phyloP scores from a whole-genome alignment of 2,888 invertebrate species.

The Anthophora plumipes region DNA sequence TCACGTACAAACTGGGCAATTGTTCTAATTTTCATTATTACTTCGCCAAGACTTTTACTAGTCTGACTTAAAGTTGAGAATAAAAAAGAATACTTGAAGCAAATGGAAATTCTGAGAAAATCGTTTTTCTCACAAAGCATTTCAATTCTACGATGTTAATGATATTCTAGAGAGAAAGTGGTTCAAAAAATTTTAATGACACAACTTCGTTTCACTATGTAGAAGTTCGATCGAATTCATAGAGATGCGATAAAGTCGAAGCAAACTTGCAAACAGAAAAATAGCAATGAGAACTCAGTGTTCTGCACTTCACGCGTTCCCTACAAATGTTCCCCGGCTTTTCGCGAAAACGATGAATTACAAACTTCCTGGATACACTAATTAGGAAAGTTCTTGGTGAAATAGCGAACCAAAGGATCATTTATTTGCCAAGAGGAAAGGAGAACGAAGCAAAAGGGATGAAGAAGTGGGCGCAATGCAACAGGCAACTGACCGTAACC shows the following conservation, averaged over 20 bases:
- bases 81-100: background rate
- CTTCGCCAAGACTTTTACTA: background rate
- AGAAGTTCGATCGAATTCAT: background rate
- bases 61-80: background rate
- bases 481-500: constrained; percentile 43
- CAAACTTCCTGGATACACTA: constrained; percentile 29
- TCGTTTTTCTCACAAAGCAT: background rate
- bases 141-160: background rate
- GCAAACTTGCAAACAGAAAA: background rate
- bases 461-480: constrained; percentile 9
- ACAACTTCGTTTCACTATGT: no score
- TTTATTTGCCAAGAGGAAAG: constrained; percentile 21
- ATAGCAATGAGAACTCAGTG: background rate
- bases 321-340: background rate
- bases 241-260: background rate
- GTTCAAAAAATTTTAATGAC: no score
- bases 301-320: background rate
- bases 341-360: background rate
- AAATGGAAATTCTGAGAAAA: background rate
- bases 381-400: constrained; percentile 29
- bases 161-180: background rate
- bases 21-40: background rate
- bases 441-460: background rate
- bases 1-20: background rate
- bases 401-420: background rate